Base-by-base conservation (phyloP, 2,888 invertebrate genomes). In the Galeruca laticollis region DNA sequence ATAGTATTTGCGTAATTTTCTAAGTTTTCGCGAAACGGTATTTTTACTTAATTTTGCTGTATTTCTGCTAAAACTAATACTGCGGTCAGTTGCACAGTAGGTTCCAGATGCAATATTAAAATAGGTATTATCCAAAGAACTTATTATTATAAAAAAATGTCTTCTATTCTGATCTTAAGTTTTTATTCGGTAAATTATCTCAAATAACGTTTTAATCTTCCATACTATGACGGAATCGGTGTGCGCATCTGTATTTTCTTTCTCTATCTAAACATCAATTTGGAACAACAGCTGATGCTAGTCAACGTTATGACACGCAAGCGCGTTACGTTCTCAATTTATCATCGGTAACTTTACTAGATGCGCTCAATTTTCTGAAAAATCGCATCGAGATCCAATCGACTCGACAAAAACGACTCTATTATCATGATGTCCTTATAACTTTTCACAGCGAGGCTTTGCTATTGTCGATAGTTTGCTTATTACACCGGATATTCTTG, bases 201-300 rank as follows among this genome's bases (percentile, higher is more conserved):
- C 3, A 26, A 26, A 60, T 9, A 18, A 10, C 6, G 37, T 18
- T 31, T 35, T 11, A 43, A 49, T 49, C 69, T 13, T 60, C 72
- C 64, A 13, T 20, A 67, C 72, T 70, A 76, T 70, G 64, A 68
- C 49, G 56, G 43, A 73, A 78, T 75, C 76, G 78, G 43, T 65
- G 73, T 66, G 81, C 82, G 82, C 81, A 81, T 78, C 79, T 74
- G 73, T 57, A 71, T 75, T 75, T 77, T 78, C 82, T 72, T 73
- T 83, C 82, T 78, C 78, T 83, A 83, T 83, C 83, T 82, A 82
- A 83, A 83, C 82, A 83, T 83, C 83, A 83, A 83, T 83, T 83
- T 79, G 67, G 70, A 70, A 73, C 68, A 72, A 75, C 80, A 82
- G 80, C 80, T 80, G 81, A 80, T 80, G 73, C 69, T 69, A 70